phyloP scores from a whole-genome alignment of 2,797 vertebrate species.

The Natrix natrix region DNA sequence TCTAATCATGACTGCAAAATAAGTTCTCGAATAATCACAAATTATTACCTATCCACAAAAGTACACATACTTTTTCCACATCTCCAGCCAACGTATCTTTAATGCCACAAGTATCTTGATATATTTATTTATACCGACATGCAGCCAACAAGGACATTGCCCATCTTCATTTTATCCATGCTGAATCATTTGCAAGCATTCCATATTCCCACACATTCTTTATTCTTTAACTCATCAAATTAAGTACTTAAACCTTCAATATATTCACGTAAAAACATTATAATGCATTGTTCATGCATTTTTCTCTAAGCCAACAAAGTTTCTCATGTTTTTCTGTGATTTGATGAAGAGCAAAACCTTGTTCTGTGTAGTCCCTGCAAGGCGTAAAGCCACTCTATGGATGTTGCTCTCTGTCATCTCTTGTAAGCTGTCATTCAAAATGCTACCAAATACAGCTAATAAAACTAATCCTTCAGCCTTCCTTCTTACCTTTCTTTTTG shows the following conservation, averaged over 20 bases:
- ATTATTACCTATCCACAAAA: not conserved
- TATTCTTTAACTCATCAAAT: not conserved
- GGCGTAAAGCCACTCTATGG: not conserved
- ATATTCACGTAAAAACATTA: not conserved
- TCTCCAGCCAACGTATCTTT: not conserved
- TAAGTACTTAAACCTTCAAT: not conserved
- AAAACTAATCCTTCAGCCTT: not conserved
- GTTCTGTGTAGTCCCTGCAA: not conserved
- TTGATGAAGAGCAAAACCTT: not conserved
- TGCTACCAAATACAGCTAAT: not conserved
- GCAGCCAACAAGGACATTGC: not conserved
- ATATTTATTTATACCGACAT: not conserved
- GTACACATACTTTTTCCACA: not conserved
- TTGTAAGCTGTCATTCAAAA: not conserved
- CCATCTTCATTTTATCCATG: not conserved
- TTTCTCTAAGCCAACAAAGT: not conserved
- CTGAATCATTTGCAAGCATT: not conserved
- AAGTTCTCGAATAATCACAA: not conserved
- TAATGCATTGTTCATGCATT: not conserved
- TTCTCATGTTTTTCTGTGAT: not conserved
- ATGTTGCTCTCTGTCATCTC: not conserved
- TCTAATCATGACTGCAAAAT: not conserved
- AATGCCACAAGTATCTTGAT: not conserved
- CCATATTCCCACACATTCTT: not conserved
- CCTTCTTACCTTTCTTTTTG: not conserved